phyloP scores from a whole-genome alignment of 2,113 vertebrate species.

The Cephalophus harveyi region DNA sequence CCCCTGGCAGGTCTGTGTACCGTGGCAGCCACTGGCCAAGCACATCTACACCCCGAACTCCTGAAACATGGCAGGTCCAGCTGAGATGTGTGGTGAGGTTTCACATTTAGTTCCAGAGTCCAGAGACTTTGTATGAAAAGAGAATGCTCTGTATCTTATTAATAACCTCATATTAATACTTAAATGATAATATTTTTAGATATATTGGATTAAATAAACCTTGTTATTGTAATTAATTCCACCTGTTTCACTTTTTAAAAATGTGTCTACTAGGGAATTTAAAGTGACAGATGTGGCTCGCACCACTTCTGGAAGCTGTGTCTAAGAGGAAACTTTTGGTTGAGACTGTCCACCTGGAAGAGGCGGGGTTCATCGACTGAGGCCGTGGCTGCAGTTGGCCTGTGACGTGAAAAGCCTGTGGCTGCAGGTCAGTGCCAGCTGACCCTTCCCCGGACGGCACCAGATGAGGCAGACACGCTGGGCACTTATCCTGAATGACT shows the following conservation, averaged over 20 bases:
- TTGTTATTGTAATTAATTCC: background rate
- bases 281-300: background rate
- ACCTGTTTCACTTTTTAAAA: background rate
- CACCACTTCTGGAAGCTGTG: background rate
- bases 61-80: background rate
- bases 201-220: background rate
- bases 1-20: background rate
- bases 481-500: background rate
- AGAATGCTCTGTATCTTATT: background rate
- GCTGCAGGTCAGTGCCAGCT: background rate
- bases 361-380: background rate
- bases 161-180: background rate
- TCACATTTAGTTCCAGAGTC: background rate
- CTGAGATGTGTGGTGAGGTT: background rate
- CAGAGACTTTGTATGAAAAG: background rate
- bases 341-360: background rate
- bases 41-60: background rate
- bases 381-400: background rate
- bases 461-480: background rate
- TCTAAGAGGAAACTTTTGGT: slow-evolving; percentile 1
- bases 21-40: background rate
- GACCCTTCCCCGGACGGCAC: background rate
- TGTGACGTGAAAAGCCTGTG: background rate
- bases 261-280: background rate
- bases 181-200: background rate